Evolutionary conservation across 53 echinoderm and acorn worm genomes (phyloP), one percentile per base, ranked within the genome.

Genomic region (Holothuria leucospilota): DNA sequence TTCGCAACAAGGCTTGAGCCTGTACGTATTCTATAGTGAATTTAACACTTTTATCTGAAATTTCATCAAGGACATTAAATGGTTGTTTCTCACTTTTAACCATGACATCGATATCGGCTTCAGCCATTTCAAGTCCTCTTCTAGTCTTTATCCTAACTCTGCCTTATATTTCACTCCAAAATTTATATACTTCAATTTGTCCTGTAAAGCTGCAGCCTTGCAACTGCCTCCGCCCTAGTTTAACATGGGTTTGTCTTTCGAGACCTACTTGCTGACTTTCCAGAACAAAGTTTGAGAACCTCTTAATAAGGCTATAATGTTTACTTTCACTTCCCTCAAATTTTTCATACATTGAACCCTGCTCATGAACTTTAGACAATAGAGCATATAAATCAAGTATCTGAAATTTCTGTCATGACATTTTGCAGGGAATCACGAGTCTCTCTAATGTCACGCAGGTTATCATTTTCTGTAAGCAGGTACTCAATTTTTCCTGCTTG

Each of bases 201-300:
- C 63, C 63, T 63, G 63, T 63, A 63, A 63, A 7, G 63, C 63
- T 63, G 63, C 63, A 5, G 12, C 63, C 26, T 63, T 63, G 63
- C 63, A 63, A 11, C 26, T 63, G 63, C 5, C 63, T 25, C 12
- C 12, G 63, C 63, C 26, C n/a, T n/a, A n/a, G n/a, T n/a, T n/a
- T n/a, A n/a, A n/a, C n/a, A n/a, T n/a, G n/a, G 21, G 6, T n/a
- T n/a, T 6, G 63, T 7, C 6, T 13, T 63, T 63, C 21, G 6
- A 63, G 63, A 23, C 12, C 63, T 63, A 11, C 63, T 13, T 23
- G 5, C 63, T n/a, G n/a, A 63, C 63, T 63, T 6, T 63, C 63
- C 26, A 6, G 5, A 7, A 63, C 12, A 63, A 63, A 63, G 5
- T 63, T 13, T 23, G 63, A 63, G 12, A 63, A 4, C 63, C 12